Conservation (phyloP, 1,140 invertebrate species). For the Tenebrio molitor region DNA sequence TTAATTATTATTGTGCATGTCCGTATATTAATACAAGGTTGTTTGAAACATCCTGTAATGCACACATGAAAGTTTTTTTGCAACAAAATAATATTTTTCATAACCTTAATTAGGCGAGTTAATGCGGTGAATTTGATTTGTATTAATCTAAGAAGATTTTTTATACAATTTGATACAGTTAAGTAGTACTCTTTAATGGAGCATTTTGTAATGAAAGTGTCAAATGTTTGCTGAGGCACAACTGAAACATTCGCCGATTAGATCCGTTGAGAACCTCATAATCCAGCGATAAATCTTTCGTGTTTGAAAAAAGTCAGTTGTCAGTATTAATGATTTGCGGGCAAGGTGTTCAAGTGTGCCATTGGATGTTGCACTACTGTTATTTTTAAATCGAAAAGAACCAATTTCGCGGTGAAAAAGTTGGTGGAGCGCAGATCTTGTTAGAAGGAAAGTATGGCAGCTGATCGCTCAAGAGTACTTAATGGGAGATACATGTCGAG, state of each 20-base stretch:
- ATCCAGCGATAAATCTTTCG: not conserved
- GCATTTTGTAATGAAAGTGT: slow-evolving; percentile 24
- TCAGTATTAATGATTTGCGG: too few relatives aligned
- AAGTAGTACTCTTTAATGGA: slow-evolving; percentile 21
- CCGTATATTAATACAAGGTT: slow-evolving; percentile 8
- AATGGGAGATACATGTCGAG: not conserved
- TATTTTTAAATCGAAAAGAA: too few relatives aligned
- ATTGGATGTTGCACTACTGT: too few relatives aligned
- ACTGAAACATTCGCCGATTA: slow-evolving; percentile 27
- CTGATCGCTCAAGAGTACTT: too few relatives aligned
- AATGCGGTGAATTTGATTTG: not conserved
- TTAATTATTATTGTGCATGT: slow-evolving; percentile 14
- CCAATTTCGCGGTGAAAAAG: too few relatives aligned
- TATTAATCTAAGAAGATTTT: slow-evolving; percentile 14
- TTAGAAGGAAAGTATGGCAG: too few relatives aligned
- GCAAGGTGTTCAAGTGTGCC: too few relatives aligned
- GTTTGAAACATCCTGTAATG: slow-evolving; percentile 39
- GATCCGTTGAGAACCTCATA: not conserved
- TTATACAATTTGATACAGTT: slow-evolving; percentile 19
- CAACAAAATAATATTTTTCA: slow-evolving; percentile 9
- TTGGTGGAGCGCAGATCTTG: too few relatives aligned
- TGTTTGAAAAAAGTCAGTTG: slow-evolving; percentile 1
- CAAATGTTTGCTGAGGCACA: slow-evolving; percentile 9
- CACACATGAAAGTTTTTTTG: not conserved
- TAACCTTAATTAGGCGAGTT: slow-evolving; percentile 11